Evolutionary conservation across 2,888 invertebrate species (phyloP).

Genomic region (Melinopterus prodromus): DNA sequence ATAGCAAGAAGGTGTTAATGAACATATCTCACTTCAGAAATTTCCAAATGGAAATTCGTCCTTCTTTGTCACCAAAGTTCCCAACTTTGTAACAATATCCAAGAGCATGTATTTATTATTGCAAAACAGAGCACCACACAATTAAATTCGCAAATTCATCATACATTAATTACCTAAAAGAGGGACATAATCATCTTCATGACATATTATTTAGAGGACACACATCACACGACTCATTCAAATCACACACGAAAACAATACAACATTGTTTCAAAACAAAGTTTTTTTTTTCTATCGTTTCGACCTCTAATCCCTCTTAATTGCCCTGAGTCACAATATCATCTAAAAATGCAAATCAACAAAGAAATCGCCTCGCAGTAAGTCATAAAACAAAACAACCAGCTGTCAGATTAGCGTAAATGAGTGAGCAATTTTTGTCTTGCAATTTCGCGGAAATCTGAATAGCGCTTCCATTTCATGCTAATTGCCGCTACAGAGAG

Average conservation of each 20-base stretch:
- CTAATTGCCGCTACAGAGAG: neutral
- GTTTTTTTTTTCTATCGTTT: neutral
- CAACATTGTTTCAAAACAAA: constrained; percentile 4
- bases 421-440: neutral
- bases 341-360: neutral
- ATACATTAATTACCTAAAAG: neutral
- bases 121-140: too few relatives aligned
- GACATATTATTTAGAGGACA: neutral
- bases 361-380: neutral
- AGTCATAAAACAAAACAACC: neutral
- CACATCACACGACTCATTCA: neutral
- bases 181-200: neutral
- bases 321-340: neutral
- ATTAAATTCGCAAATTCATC: neutral
- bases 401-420: neutral
- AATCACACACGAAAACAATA: neutral
- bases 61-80: too few relatives aligned
- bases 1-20: too few relatives aligned
- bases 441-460: neutral
- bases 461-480: neutral
- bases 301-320: neutral
- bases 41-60: too few relatives aligned
- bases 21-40: too few relatives aligned
- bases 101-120: too few relatives aligned
- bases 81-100: too few relatives aligned